Conservation (phyloP, 2,888 invertebrate species). For the Rhingia rostrata region DNA sequence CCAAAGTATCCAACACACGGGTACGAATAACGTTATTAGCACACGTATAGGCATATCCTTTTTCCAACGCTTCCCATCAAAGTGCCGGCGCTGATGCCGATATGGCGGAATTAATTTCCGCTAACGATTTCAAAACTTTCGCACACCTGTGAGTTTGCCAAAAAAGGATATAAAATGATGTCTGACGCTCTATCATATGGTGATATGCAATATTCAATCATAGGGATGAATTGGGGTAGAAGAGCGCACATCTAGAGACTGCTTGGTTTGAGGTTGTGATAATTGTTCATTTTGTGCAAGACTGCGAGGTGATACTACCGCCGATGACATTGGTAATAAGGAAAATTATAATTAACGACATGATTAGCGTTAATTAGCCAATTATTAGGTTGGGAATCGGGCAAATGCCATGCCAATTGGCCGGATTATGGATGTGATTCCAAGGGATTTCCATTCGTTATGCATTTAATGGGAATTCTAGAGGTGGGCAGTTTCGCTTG, state of each 20-base stretch:
- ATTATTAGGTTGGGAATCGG: slow-evolving; percentile 37
- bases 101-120: slow-evolving; percentile 50
- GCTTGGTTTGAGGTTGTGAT: too few species aligned
- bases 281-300: neutral
- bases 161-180: neutral
- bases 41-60: neutral
- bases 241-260: neutral
- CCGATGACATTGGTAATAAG: slow-evolving; percentile 45
- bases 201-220: slow-evolving; percentile 60
- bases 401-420: slow-evolving; percentile 39
- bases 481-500: too few species aligned
- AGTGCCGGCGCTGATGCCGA: slow-evolving; percentile 11
- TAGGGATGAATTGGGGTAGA: slow-evolving; percentile 35
- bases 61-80: slow-evolving; percentile 1
- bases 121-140: slow-evolving; percentile 25
- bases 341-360: slow-evolving; percentile 66
- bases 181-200: slow-evolving; percentile 9
- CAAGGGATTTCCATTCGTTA: too few species aligned
- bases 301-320: neutral
- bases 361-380: slow-evolving; percentile 58
- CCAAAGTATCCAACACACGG: slow-evolving; percentile 10
- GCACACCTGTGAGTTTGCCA: slow-evolving; percentile 20
- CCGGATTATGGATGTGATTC: slow-evolving; percentile 45
- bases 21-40: neutral
- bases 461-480: too few species aligned